A percentile compares a stretch with the other conserved stretches of the same genome.
These are phyloP conservation scores for Cheilosia scutellata DNA, from an alignment of 2,888 invertebrate species.

Conservation along the genomic window DNA sequence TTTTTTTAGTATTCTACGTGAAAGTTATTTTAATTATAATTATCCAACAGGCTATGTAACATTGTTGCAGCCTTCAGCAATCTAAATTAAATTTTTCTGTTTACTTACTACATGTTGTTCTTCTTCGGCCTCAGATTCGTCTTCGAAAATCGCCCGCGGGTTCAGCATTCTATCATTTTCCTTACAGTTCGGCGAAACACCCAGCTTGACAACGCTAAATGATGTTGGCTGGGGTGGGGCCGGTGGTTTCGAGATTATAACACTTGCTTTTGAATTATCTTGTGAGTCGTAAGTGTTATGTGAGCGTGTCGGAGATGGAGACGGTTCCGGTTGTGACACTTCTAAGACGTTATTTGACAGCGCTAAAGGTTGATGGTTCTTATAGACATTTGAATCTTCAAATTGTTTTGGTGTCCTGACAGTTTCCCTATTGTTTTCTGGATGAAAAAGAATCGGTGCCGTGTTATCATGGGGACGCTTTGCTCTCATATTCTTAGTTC, in stretches of 20 bases:
- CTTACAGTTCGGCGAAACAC: slow-evolving; percentile 81
- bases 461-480: slow-evolving; percentile 81
- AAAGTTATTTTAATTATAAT: too few species aligned
- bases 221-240: slow-evolving; percentile 32
- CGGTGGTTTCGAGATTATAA: neutral
- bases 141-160: neutral
- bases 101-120: neutral
- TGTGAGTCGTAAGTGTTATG: neutral
- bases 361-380: neutral
- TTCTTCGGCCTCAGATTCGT: slow-evolving; percentile 41
- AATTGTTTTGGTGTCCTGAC: slow-evolving; percentile 29
- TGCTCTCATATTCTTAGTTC: slow-evolving; percentile 77
- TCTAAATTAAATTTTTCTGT: too few species aligned
- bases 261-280: neutral
- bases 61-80: too few species aligned
- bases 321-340: neutral
- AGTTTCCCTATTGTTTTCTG: slow-evolving; percentile 70
- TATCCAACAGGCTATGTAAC: too few species aligned
- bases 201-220: slow-evolving; percentile 76
- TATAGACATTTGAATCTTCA: slow-evolving; percentile 21
- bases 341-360: neutral
- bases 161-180: slow-evolving; percentile 68
- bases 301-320: neutral
- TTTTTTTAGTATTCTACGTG: too few species aligned
- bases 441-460: slow-evolving; percentile 82